Evolutionary conservation across 2,113 vertebrate genomes (phyloP).

Genomic region (Struthidea cinerea): DNA sequence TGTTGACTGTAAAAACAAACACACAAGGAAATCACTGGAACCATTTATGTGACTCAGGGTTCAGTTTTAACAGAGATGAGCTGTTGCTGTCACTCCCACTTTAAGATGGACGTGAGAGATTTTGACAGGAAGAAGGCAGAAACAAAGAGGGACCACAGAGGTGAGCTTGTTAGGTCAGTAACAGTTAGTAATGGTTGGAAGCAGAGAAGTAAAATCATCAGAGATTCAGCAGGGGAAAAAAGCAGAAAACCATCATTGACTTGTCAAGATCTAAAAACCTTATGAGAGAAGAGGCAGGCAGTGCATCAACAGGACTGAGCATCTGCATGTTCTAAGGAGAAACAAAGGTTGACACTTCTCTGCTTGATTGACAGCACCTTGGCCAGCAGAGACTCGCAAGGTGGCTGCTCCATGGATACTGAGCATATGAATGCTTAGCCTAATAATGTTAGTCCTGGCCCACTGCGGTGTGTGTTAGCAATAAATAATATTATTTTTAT

Average conservation of each 20-base stretch:
- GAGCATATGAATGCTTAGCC: constrained; percentile 23
- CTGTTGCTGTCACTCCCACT: neutral
- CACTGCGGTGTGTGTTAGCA: neutral
- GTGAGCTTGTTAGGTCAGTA: neutral
- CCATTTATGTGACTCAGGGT: neutral
- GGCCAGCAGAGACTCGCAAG: neutral
- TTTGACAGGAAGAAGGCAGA: neutral
- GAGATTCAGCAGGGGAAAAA: neutral
- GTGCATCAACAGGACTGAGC: neutral
- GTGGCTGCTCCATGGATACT: neutral
- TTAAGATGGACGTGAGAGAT: neutral
- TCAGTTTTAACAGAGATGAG: neutral
- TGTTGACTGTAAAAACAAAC: neutral
- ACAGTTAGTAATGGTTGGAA: neutral
- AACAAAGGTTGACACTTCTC: neutral
- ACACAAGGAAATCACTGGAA: too few relatives aligned
- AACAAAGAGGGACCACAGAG: neutral
- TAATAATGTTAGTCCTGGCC: neutral
- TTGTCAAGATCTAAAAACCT: neutral
- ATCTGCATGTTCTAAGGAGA: neutral
- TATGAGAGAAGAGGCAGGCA: neutral
- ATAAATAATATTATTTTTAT: neutral
- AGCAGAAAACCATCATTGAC: neutral
- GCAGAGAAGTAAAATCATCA: neutral
- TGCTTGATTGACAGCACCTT: constrained; percentile 19